Evolutionary conservation across 2,113 vertebrate species (phyloP).

Genomic region (Syrrhaptes paradoxus): DNA sequence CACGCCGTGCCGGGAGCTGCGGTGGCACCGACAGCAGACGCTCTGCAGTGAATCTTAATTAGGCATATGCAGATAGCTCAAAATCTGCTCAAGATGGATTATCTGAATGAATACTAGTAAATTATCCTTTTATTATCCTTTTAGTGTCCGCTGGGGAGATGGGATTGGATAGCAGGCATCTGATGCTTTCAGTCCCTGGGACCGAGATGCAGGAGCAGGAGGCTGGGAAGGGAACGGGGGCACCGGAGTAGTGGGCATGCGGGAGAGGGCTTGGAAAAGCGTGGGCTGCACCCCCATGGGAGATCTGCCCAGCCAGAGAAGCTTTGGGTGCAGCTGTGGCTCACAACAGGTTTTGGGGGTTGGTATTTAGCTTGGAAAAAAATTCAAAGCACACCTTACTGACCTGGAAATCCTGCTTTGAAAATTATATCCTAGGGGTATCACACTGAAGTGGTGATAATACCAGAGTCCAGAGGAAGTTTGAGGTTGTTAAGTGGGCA

Average conservation of each 20-base stretch:
- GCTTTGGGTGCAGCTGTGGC: neutral
- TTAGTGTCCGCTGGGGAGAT: conserved; percentile 16
- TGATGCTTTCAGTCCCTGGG: neutral
- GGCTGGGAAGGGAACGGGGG: neutral
- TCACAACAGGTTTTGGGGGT: neutral
- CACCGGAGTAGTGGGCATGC: rapidly evolving
- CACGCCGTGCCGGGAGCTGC: neutral
- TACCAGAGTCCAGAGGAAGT: neutral
- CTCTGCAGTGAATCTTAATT: conserved; percentile 52
- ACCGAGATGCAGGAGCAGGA: neutral
- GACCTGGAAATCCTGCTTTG: neutral
- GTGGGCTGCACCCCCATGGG: neutral
- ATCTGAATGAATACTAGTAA: conserved; percentile 55
- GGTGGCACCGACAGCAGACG: neutral
- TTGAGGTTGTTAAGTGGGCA: neutral
- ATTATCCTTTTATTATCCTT: conserved; percentile 60
- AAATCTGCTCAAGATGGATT: conserved; percentile 50
- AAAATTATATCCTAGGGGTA: neutral
- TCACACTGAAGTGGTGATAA: neutral
- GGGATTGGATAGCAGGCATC: neutral
- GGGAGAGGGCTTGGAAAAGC: neutral
- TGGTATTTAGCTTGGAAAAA: neutral
- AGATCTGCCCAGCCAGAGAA: rapidly evolving
- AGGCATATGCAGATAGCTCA: conserved; percentile 50
- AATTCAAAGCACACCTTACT: neutral